Evolutionary conservation across 2,797 vertebrate species (phyloP), one percentile per base, ranked within the genome.

Genomic region (Gouania willdenowi): DNA sequence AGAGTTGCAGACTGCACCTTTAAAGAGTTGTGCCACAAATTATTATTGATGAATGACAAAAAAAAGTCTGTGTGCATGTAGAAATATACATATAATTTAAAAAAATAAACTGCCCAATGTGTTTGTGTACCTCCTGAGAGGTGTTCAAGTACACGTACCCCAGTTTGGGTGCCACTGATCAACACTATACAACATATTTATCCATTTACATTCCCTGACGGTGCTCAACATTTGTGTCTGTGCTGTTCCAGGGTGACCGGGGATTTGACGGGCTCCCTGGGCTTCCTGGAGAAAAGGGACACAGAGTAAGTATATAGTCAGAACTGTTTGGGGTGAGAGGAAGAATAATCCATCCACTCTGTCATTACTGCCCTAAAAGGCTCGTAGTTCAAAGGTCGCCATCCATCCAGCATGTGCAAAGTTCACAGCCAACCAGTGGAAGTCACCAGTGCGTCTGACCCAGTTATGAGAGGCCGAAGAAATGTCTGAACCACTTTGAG

Each of bases 251-350:
- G 89, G 88, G 89, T 3, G 89, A 91, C 57, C 60, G 89, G 50
- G 89, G 89, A 21, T 91, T 90, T 1, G 88, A 91, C n/a, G 89
- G 89, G 22, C 85, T 91, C 31, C 89, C 89, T 1, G 89, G 89
- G 55, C 86, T 91, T 60, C 89, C 89, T 14, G 89, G 89, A 59
- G 86, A 88, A 34, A 91, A 91, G 38, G 89, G 88, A 33, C 89
- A 91, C 30, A 80, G 89, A 57, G 89, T 91, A 41, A 84, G 87
- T 77, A 19, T 11, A 6, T 43, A 7, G 3, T 38, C 6, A 34
- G 11, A 23, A 7, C 15, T n/a, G 26, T 23, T 8, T 13, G 8
- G 31, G 24, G 15, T 36, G 38, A 25, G n/a, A 39, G 6, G 40
- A 35, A 47, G 35, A 35, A 18, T 22, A 15, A 26, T n/a, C 26